Percentiles rank a stretch among this genome's conserved stretches.
These are phyloP conservation scores for Oscarella lobularis DNA, from an alignment of 37 sponge, comb jelly and placozoan genomes.

Conservation along the genomic window DNA sequence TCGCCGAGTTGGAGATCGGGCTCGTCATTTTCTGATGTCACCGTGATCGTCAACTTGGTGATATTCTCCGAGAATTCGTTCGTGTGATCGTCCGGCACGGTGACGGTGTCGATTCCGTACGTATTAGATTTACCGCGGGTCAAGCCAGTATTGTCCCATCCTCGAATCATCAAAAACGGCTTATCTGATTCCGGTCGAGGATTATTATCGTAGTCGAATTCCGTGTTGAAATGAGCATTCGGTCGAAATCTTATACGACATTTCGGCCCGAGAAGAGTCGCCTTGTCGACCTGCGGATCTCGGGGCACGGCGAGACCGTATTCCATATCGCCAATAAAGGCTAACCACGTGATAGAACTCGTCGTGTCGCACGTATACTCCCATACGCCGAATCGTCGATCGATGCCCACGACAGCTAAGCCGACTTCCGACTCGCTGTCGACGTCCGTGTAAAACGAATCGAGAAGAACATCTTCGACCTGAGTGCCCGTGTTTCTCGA, in stretches of 20 bases:
- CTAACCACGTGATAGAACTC: constrained; percentile 10
- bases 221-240: constrained; percentile 48
- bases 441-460: constrained; percentile 37
- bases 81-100: constrained; percentile 59
- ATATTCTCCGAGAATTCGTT: constrained; percentile 58
- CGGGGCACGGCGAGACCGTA: neutral
- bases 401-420: constrained; percentile 56
- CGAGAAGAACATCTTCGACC: constrained; percentile 37
- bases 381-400: constrained; percentile 56
- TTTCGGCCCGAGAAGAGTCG: neutral
- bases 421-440: constrained; percentile 42
- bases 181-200: constrained; percentile 27
- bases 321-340: constrained; percentile 31
- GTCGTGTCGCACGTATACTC: constrained; percentile 62
- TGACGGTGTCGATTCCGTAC: constrained; percentile 49
- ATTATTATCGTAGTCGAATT: constrained; percentile 39
- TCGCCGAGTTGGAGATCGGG: constrained; percentile 35
- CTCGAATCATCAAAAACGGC: constrained; percentile 57
- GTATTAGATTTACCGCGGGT: constrained; percentile 23
- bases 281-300: constrained; percentile 1
- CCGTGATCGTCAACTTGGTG: constrained; percentile 22
- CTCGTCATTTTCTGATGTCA: constrained; percentile 29
- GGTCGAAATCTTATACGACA: constrained; percentile 36
- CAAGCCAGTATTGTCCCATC: constrained; percentile 55
- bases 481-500: constrained; percentile 56